Evolutionary conservation across 2,113 vertebrate species (phyloP).

Genomic region (Tiliqua scincoides): DNA sequence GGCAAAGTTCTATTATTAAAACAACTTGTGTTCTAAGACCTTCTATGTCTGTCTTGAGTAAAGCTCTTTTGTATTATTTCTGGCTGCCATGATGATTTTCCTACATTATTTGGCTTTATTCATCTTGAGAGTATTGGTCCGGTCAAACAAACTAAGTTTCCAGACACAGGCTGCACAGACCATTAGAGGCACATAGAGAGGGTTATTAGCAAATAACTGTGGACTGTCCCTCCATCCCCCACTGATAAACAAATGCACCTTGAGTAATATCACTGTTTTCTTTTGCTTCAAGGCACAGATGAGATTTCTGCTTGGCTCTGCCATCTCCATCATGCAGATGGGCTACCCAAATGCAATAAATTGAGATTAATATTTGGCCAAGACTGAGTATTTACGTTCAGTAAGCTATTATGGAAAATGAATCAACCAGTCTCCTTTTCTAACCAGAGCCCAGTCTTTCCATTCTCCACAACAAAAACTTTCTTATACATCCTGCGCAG

Average conservation of each 20-base stretch:
- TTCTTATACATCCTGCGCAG: slow-evolving; percentile 23
- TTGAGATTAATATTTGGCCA: slow-evolving; percentile 59
- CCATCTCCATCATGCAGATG: slow-evolving; percentile 49
- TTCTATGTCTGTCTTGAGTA: not conserved
- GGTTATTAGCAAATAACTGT: slow-evolving; percentile 29
- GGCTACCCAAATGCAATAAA: slow-evolving; percentile 65
- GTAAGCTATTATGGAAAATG: slow-evolving; percentile 52
- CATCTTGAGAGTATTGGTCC: slow-evolving; percentile 15
- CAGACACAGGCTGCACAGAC: slow-evolving; percentile 7
- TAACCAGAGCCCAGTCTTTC: slow-evolving; percentile 35
- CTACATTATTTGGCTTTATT: slow-evolving; percentile 37
- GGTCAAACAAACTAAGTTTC: slow-evolving; percentile 33
- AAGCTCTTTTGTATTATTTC: slow-evolving; percentile 16
- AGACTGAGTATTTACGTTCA: slow-evolving; percentile 45
- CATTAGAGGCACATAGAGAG: slow-evolving; percentile 12
- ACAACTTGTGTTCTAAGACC: not conserved
- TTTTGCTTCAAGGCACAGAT: slow-evolving; percentile 5
- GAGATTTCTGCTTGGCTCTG: slow-evolving; percentile 2
- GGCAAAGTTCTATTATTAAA: not conserved
- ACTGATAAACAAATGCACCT: not conserved
- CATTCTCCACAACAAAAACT: slow-evolving; percentile 47
- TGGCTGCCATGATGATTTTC: slow-evolving; percentile 23
- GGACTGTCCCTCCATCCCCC: not conserved
- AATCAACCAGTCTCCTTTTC: slow-evolving; percentile 56
- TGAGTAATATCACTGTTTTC: not conserved